Percentiles rank a stretch among this genome's conserved stretches.
phyloP scores from a whole-genome alignment of 2,797 vertebrate species.

The Phrynocephalus forsythii region DNA sequence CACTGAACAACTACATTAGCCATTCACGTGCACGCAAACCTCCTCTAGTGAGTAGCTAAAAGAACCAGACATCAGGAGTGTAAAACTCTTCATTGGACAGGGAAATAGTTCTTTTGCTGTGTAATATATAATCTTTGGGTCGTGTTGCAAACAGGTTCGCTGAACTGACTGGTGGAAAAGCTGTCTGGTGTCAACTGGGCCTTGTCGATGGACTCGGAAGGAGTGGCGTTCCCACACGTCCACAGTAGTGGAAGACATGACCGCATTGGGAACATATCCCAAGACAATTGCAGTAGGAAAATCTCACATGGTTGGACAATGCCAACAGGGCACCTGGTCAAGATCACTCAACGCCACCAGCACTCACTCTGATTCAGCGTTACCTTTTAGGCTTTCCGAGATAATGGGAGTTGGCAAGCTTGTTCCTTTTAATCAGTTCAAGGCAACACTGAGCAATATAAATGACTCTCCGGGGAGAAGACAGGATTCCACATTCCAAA shows the following conservation, averaged over 20 bases:
- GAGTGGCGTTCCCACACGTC: conserved; percentile 43
- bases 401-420: conserved; percentile 52
- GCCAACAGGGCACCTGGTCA: conserved; percentile 63
- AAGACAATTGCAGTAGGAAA: conserved; percentile 47
- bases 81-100: background rate
- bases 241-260: conserved; percentile 46
- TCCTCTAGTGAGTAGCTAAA: conserved; percentile 28
- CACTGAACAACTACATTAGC: too few species aligned
- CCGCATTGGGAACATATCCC: background rate
- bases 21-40: too few species aligned
- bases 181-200: conserved; percentile 27
- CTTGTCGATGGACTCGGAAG: conserved; percentile 11
- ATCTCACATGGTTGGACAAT: conserved; percentile 59
- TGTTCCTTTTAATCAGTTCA: conserved; percentile 51
- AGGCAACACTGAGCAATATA: conserved; percentile 19
- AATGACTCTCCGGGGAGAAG: conserved; percentile 18
- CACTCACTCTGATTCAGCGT: conserved; percentile 7
- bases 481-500: background rate
- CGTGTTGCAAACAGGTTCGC: conserved; percentile 26
- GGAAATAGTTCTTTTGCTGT: conserved; percentile 41
- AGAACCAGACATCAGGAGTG: conserved; percentile 26
- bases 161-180: conserved; percentile 59
- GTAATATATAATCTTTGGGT: conserved; percentile 17
- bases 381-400: conserved; percentile 44
- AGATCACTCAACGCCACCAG: conserved; percentile 65